These are phyloP conservation scores for Synanthedon vespiformis DNA, from an alignment of 2,888 invertebrate species.

Conservation along the genomic window DNA sequence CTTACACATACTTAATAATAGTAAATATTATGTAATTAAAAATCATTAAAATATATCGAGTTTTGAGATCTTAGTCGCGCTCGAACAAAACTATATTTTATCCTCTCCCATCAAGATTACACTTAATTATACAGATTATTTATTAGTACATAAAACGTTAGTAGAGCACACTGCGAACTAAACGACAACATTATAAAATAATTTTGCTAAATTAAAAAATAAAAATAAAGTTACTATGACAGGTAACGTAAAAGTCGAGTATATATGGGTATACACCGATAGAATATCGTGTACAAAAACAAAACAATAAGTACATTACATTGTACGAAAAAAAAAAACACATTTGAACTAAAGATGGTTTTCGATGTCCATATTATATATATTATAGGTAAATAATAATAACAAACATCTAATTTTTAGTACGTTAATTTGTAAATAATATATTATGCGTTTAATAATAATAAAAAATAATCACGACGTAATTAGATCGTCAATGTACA, in stretches of 20 bases:
- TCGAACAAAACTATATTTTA: neutral
- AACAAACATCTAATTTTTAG: too few relatives aligned
- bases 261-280: neutral
- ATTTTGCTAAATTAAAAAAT: neutral
- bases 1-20: neutral
- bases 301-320: slow-evolving; percentile 14
- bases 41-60: neutral
- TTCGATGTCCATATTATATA: too few relatives aligned
- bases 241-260: neutral
- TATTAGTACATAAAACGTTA: neutral
- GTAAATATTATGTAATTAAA: neutral
- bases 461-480: too few relatives aligned
- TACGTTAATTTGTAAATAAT: too few relatives aligned
- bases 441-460: too few relatives aligned
- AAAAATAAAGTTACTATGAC: neutral
- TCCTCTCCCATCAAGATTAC: neutral
- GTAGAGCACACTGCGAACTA: neutral
- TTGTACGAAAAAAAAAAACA: too few relatives aligned
- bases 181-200: neutral
- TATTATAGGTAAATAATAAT: too few relatives aligned
- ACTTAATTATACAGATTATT: neutral
- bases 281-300: slow-evolving; percentile 12
- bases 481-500: too few relatives aligned
- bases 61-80: neutral
- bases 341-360: too few relatives aligned